Base-by-base conservation (phyloP, 2,797 vertebrate genomes). In the Orientallactaga sibirica region DNA sequence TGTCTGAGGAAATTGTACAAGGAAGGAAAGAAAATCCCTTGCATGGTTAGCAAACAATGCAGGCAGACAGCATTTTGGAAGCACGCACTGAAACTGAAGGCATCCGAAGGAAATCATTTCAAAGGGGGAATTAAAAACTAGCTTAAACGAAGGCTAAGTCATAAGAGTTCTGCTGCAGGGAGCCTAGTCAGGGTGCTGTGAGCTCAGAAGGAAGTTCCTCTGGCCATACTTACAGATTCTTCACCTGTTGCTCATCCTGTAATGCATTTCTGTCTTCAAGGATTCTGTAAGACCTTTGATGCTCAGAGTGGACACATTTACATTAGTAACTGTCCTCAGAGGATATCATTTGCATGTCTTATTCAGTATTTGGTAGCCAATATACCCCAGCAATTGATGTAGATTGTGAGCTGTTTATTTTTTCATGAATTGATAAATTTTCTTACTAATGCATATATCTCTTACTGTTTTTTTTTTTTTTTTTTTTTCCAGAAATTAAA, bases 121-220 rank as follows among this genome's bases (percentile, higher is more conserved):
- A 82, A 91, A 76, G 71, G 27, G 27, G 71, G n/a, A 71, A 27
- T 82, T 88, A 25, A 92, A 88, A 83, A 91, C 25, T 75, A 22
- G 52, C 37, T 7, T 11, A 88, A 71, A 88, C 12, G 0, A 10
- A 73, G 24, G 77, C 14, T 43, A 8, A 75, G 3, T 88, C 22
- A 37, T 89, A 75, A 58, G 66, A 62, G 20, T 1, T 71, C 33
- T 61, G 43, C 11, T 66, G 0, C 58, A 41, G 43, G 43, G 18
- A 37, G 22, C 9, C 11, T 8, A 15, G 16, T 61, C 29, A 80
- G 24, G 41, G 2, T 41, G 11, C 24, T 86, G 1, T 24, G 15
- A 58, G 29, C 0, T 71, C 9, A 22, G 62, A 61, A 73, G 27
- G 19, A 74, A 27, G 4, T 73, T 43, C 3, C 0, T 58, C 43